Base-by-base conservation (phyloP, 2,113 vertebrate species). In the Etheostoma cragini region DNA sequence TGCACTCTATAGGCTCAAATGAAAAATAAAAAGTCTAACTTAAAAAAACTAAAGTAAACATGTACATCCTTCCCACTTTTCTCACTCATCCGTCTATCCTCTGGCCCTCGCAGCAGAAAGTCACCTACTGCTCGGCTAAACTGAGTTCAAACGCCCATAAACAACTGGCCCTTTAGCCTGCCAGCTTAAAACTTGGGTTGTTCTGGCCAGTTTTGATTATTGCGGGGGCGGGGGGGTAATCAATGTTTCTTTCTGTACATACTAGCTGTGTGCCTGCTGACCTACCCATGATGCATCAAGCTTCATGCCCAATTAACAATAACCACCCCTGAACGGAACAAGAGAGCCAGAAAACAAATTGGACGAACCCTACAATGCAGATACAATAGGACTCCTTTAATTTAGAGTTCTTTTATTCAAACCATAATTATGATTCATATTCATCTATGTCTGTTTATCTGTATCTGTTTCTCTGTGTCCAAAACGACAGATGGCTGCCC, bases 131-230 rank as follows among this genome's bases (percentile, higher is more conserved):
- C 56, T 21, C 0, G 11, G 35, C 67, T 63, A 71, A 56, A 72
- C 11, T 35, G 38, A 35, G 12, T 45, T 56, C 6, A 5, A 24
- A 64, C 50, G 35, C 35, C n/a, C 50, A 62, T 79, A 71, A 79
- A 72, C 38, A 46, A 78, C 66, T 17, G 8, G 15, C 30, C 30
- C 19, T 30, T 22, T 19, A 30, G 17, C 50, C 2, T 54, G 49
- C 8, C 19, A 49, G 30, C 45, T 38, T 47, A 24, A 69, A 24
- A 42, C 30, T 30, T 38, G 38, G 38, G 2, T 42, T 42, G 38
- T 10, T 0, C 38, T 42, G 38, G 2, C 0, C 38, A 42, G 38
- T 42, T 42, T 42, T 2, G 38, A 42, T 42, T 42, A 42, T 42
- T 42, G 8, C 2, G 35, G 38, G 8, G 0, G 33, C 8, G 1